A percentile compares a stretch with the other conserved stretches of the same genome.
Evolutionary conservation across 64 coral and sea anemone species (phyloP).

Genomic region (Montipora foliosa): DNA sequence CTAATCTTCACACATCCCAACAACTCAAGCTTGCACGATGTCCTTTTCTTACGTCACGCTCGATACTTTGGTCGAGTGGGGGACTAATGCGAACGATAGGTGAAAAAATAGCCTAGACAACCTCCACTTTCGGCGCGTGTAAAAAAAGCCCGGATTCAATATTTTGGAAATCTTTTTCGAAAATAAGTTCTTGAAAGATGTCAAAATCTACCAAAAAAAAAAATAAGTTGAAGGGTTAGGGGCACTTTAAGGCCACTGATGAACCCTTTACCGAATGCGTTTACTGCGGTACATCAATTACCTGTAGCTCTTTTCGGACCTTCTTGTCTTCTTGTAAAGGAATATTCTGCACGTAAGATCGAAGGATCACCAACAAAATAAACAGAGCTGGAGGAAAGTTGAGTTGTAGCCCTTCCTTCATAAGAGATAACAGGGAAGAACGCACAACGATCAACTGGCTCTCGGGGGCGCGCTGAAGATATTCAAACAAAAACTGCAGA

Average conservation of each 20-base stretch:
- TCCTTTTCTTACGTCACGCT: no score
- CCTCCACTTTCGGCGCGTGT: no score
- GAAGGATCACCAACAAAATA: constrained; percentile 89
- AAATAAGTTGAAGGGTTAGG: no score
- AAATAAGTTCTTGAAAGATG: no score
- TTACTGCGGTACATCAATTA: neutral
- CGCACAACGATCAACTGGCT: constrained; percentile 79
- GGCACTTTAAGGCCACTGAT: neutral
- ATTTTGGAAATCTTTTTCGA: no score
- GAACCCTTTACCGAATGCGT: neutral
- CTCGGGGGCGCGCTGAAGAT: constrained; percentile 75
- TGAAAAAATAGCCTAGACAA: no score
- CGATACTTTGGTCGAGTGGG: no score
- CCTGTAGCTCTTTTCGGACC: constrained; percentile 94
- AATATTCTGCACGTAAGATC: constrained; percentile 86
- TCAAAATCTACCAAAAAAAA: no score
- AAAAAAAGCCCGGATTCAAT: no score
- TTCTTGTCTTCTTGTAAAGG: constrained; percentile 94
- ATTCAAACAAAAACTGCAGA: constrained; percentile 91
- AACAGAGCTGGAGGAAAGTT: constrained; percentile 93
- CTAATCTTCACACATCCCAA: no score
- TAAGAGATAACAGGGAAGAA: constrained; percentile 73
- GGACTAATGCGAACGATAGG: no score
- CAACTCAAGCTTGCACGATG: no score
- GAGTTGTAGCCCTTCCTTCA: constrained; percentile 95